Evolutionary conservation across 2,888 invertebrate genomes (phyloP), one percentile per base, ranked within the genome.

Genomic region (Beris chalybata): DNA sequence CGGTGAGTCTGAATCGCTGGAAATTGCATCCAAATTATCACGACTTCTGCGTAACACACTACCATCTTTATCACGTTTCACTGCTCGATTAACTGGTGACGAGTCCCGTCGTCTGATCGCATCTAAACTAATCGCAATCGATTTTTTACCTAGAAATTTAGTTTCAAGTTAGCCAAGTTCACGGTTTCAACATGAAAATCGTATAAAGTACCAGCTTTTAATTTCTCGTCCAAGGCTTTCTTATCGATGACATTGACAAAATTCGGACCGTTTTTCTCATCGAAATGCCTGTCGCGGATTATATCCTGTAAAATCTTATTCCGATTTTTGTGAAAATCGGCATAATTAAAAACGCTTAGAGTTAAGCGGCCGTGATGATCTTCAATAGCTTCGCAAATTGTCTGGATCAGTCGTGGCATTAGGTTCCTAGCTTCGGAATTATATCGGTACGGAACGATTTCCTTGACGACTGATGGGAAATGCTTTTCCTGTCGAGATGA

Each of bases 321-420:
- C 67, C 87, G 87, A 71, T 87, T 85, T 65, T 83, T 85, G 30
- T 90, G 88, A 76, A 88, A 92, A n/a, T 86, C 85, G 67, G 85
- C 86, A 71, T 85, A 86, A 64, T 88, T 87, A 70, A 88, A 85
- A 71, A 88, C 83, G 67, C 86, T 82, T 1, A 92, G 89, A 47
- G 82, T 82, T 73, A 89, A 78, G 54, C 91, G 86, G 1, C 92
- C 92, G 77, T 86, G 88, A 74, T 86, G 87, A 76, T 87, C 85
- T 78, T 92, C 91, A 73, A 93, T 88, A 68, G 87, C 87, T 78
- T 88, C 86, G 64, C 87, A 86, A 70, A 83, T 77, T 67, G 83
- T 83, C 67, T 84, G 85, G 64, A 87, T 82, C 13, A 81, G 74
- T 4, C 74, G 74, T 77, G 80, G 81, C 81, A 82, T 75, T 74